phyloP scores from a whole-genome alignment of 2,888 invertebrate genomes.

The Branchipolynoe longqiensis region DNA sequence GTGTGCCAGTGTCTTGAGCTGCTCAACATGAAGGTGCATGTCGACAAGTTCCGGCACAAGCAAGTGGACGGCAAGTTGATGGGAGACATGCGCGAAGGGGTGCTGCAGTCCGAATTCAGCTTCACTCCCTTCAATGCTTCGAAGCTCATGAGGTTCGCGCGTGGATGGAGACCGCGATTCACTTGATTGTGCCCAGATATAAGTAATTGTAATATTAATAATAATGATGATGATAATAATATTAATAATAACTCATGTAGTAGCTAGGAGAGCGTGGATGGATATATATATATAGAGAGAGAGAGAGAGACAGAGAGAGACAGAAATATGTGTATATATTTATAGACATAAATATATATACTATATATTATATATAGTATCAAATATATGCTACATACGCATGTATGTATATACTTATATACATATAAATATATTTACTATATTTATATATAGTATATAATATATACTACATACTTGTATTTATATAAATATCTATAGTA shows the following conservation, averaged over 20 bases:
- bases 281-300: too few relatives aligned
- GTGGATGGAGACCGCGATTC: conserved; percentile 68
- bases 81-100: conserved; percentile 62
- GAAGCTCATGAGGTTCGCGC: conserved; percentile 66
- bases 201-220: not conserved
- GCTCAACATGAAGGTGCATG: conserved; percentile 65
- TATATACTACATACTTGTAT: not conserved
- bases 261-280: not conserved
- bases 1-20: conserved; percentile 66
- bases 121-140: conserved; percentile 68
- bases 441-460: not conserved
- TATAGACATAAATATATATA: not conserved
- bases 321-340: too few relatives aligned
- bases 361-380: not conserved
- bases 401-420: not conserved
- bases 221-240: not conserved
- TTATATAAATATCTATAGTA: not conserved
- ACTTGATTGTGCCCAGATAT: not conserved
- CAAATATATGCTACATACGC: not conserved
- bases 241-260: not conserved
- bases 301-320: too few relatives aligned
- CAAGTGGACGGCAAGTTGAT: conserved; percentile 66
- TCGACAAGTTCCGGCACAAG: conserved; percentile 60
- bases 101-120: conserved; percentile 62
- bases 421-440: not conserved